Conservation (phyloP, 1,140 invertebrate species). For the Drosophila bifasciata region DNA sequence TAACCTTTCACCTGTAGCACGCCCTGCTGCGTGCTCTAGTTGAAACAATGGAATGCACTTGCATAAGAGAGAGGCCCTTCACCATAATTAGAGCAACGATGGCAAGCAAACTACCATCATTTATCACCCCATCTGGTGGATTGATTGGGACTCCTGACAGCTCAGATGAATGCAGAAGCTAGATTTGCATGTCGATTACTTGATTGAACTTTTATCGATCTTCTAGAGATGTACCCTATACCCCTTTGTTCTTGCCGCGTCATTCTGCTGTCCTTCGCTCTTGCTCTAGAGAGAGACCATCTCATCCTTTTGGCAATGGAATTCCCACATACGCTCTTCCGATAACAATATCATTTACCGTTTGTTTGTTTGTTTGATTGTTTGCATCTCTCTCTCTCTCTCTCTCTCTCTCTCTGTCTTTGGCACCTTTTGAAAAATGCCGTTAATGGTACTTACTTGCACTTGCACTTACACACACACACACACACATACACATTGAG, state of each 20-base stretch:
- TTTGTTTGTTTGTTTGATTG: constrained; percentile 13
- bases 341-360: not conserved
- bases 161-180: too few relatives aligned
- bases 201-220: constrained; percentile 7
- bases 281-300: too few relatives aligned
- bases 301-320: too few relatives aligned
- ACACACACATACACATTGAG: too few relatives aligned
- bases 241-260: too few relatives aligned
- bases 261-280: too few relatives aligned
- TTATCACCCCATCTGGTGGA: too few relatives aligned
- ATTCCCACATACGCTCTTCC: too few relatives aligned
- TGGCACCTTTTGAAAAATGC: constrained; percentile 34
- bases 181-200: not conserved
- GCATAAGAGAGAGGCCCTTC: not conserved
- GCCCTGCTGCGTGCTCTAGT: too few relatives aligned
- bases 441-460: constrained; percentile 72
- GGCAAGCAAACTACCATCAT: not conserved
- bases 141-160: too few relatives aligned
- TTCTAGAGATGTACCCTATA: not conserved
- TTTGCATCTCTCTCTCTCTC: constrained; percentile 1
- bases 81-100: constrained; percentile 9
- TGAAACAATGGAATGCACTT: too few relatives aligned
- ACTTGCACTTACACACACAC: constrained; percentile 58
- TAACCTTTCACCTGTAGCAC: too few relatives aligned
- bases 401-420: constrained; percentile 7